phyloP scores from a whole-genome alignment of 2,113 vertebrate species.

The Struthidea cinerea region DNA sequence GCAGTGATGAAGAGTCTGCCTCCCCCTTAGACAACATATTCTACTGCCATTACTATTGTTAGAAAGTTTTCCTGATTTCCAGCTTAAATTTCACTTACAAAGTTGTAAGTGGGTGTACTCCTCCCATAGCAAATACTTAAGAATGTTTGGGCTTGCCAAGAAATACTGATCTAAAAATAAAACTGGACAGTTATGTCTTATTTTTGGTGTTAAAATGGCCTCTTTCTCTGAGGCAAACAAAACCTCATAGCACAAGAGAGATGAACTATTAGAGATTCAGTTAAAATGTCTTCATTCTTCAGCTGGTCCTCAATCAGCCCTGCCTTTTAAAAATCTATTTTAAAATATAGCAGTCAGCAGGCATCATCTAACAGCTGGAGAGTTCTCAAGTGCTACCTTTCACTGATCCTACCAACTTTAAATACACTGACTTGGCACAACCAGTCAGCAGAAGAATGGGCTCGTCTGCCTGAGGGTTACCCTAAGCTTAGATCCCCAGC shows the following conservation, averaged over 20 bases:
- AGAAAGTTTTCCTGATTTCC: background rate
- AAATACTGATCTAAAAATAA: conserved; percentile 9
- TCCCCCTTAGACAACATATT: background rate
- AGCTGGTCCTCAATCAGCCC: background rate
- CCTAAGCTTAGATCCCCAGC: background rate
- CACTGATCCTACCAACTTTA: background rate
- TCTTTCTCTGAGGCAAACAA: background rate
- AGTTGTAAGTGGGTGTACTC: background rate
- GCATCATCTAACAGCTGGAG: background rate
- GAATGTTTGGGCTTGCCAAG: background rate
- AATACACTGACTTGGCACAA: background rate
- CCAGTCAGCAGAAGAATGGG: background rate
- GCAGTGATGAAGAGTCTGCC: background rate
- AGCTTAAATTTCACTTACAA: background rate
- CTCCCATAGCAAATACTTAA: background rate
- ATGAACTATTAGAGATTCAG: background rate
- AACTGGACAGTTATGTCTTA: background rate
- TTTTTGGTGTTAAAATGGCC: background rate
- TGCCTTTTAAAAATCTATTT: background rate
- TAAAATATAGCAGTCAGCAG: background rate
- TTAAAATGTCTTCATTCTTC: background rate
- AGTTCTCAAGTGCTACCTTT: background rate
- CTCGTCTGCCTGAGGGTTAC: background rate
- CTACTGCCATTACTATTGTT: background rate
- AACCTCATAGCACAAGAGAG: background rate